A percentile compares a stretch with the other conserved stretches of the same genome.
These are phyloP conservation scores for Plemyria rubiginata DNA, from an alignment of 2,888 invertebrate genomes.

Conservation along the genomic window DNA sequence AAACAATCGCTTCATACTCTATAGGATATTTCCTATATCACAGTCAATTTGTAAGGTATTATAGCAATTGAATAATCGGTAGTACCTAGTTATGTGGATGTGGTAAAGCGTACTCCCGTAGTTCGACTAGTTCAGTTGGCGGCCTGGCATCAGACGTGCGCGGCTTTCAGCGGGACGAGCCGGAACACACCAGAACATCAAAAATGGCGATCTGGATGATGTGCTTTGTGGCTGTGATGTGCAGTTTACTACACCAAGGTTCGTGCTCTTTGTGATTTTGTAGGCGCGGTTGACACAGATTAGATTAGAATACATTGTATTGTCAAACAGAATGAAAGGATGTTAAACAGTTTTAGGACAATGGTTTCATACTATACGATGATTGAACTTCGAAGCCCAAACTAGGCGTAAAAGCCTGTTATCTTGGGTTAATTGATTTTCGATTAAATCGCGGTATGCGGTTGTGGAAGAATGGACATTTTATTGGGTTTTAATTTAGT, in stretches of 20 bases:
- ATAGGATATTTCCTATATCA: conserved; percentile 52
- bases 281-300: conserved; percentile 24
- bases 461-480: not conserved
- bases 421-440: no score
- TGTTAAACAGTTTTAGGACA: no score
- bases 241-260: conserved; percentile 80
- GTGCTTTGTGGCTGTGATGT: conserved; percentile 75
- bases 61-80: conserved; percentile 77
- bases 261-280: conserved; percentile 52
- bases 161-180: conserved; percentile 60
- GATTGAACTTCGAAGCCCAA: no score
- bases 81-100: conserved; percentile 32
- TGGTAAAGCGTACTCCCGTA: conserved; percentile 5
- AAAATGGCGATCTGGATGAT: conserved; percentile 65
- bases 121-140: conserved; percentile 22
- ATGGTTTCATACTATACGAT: not conserved
- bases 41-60: conserved; percentile 67
- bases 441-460: no score
- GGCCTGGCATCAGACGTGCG: conserved; percentile 46
- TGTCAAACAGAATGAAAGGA: no score
- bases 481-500: not conserved
- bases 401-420: no score
- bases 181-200: conserved; percentile 47
- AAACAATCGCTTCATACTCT: conserved; percentile 43
- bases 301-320: no score